Conservation (phyloP, 1,140 invertebrate genomes). For the Heliconius nattereri region DNA sequence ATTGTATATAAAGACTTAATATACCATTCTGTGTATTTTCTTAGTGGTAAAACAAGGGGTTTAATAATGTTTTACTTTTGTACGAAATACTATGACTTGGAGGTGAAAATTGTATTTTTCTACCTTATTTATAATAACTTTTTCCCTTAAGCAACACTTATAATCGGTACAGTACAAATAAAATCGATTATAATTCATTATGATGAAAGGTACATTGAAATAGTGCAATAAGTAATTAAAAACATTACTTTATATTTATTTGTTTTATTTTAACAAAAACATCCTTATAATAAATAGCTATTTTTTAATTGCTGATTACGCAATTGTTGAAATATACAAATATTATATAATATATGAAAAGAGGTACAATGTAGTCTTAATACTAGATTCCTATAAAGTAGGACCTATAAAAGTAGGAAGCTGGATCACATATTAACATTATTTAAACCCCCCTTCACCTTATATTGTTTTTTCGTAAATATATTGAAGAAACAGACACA, state of each 20-base stretch:
- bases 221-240: constrained; percentile 11
- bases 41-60: background rate
- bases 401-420: too few species aligned
- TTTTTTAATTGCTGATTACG: too few species aligned
- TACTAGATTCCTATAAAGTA: too few species aligned
- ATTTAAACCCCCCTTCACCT: too few species aligned
- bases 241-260: background rate
- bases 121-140: background rate
- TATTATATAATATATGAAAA: too few species aligned
- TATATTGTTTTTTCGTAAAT: too few species aligned
- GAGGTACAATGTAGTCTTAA: too few species aligned
- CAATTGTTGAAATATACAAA: too few species aligned
- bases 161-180: constrained; percentile 9
- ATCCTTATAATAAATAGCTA: background rate
- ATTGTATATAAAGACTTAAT: background rate
- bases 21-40: background rate
- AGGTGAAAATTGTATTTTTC: too few species aligned
- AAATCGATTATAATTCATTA: background rate
- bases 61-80: background rate
- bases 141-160: constrained; percentile 20
- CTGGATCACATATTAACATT: too few species aligned
- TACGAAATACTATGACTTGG: too few species aligned
- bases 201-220: background rate
- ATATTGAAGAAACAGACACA: too few species aligned
- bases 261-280: background rate